phyloP scores from a whole-genome alignment of 2,797 vertebrate genomes.

The Salarias fasciatus region DNA sequence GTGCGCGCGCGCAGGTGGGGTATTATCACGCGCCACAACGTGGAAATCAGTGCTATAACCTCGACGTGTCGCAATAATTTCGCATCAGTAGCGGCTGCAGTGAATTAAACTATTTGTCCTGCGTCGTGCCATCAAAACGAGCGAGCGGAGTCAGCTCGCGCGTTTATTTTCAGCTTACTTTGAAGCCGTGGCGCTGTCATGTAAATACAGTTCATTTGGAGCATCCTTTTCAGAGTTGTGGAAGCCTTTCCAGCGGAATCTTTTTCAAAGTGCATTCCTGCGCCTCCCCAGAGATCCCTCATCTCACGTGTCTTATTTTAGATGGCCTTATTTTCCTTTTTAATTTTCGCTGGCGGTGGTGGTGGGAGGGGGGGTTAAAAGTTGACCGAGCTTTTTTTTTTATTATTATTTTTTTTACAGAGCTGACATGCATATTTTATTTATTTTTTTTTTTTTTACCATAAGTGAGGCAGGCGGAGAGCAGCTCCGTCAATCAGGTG shows the following conservation, averaged over 20 bases:
- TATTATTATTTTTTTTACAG: conserved; percentile 29
- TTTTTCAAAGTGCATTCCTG: conserved; percentile 68
- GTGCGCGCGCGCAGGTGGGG: conserved; percentile 5
- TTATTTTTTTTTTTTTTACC: no score
- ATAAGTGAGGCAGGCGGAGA: conserved; percentile 6
- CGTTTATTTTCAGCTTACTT: conserved; percentile 41
- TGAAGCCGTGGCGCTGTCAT: conserved; percentile 31
- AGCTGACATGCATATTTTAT: conserved; percentile 8
- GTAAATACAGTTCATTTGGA: conserved; percentile 36
- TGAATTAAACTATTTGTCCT: neutral
- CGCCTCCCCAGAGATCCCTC: conserved; percentile 64
- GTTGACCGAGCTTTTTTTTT: conserved; percentile 34
- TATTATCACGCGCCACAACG: neutral
- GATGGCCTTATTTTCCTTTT: conserved; percentile 38
- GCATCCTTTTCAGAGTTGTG: conserved; percentile 47
- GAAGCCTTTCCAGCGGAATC: conserved; percentile 34
- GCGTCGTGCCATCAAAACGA: neutral
- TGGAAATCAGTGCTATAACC: neutral
- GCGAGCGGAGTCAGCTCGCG: neutral
- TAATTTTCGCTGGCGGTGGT: neutral
- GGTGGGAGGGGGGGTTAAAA: conserved; percentile 32
- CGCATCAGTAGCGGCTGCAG: neutral
- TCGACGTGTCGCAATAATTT: neutral
- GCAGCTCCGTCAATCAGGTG: conserved; percentile 53
- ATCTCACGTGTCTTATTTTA: conserved; percentile 61